These are phyloP conservation scores for Acanthopleura granulata DNA, from an alignment of 2,888 invertebrate genomes.

Conservation along the genomic window DNA sequence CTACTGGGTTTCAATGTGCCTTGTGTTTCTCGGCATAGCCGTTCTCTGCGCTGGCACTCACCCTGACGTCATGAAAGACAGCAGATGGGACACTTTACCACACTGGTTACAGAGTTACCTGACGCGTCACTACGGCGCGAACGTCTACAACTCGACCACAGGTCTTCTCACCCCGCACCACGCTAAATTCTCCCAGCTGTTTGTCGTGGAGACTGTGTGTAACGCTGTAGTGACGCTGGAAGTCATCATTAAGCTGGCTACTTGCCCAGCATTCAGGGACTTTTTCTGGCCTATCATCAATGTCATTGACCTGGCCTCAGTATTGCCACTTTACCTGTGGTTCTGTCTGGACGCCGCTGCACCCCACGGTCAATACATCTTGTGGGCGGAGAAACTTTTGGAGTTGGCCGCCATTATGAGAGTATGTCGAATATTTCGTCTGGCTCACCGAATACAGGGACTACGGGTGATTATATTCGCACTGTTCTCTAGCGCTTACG, in stretches of 20 bases:
- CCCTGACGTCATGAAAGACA: slow-evolving; percentile 33
- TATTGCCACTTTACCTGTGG: slow-evolving; percentile 45
- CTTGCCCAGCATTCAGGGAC: slow-evolving; percentile 37
- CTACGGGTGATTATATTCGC: slow-evolving; percentile 48
- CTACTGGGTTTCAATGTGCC: slow-evolving; percentile 36
- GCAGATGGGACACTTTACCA: slow-evolving; percentile 40
- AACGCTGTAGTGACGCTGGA: slow-evolving; percentile 51
- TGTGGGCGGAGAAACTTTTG: slow-evolving; percentile 42
- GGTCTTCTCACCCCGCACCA: neutral
- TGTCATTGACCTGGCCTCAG: slow-evolving; percentile 46
- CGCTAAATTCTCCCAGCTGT: neutral
- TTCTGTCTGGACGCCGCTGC: slow-evolving; percentile 36
- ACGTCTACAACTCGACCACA: neutral
- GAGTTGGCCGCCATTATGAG: slow-evolving; percentile 49
- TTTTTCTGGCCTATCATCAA: slow-evolving; percentile 45
- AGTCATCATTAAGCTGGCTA: slow-evolving; percentile 40
- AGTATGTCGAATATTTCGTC: slow-evolving; percentile 51
- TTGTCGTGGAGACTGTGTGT: slow-evolving; percentile 19
- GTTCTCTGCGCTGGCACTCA: slow-evolving; percentile 49
- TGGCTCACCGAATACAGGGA: slow-evolving; percentile 50
- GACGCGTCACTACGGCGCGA: neutral
- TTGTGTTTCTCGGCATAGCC: slow-evolving; percentile 49
- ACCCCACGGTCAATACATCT: slow-evolving; percentile 41
- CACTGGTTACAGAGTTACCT: slow-evolving; percentile 22
- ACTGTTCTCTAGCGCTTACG: slow-evolving; percentile 28